Evolutionary conservation across 30 jellyfish, hydroid and myxozoan genomes (phyloP).

Genomic region (Mastigias papua): DNA sequence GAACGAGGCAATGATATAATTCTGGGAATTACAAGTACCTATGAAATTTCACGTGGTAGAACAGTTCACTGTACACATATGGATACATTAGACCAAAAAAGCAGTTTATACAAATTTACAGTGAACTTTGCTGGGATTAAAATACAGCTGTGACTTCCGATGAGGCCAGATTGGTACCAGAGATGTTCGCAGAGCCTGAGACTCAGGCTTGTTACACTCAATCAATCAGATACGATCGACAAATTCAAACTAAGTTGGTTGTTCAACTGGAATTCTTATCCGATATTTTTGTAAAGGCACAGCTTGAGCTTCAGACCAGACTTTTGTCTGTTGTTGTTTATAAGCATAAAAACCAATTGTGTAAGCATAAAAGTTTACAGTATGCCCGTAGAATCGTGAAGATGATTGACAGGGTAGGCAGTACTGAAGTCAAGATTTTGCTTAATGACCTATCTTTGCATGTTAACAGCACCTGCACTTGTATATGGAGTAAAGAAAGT

Average conservation of each 20-base stretch:
- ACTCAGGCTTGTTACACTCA: not conserved
- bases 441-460: not conserved
- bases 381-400: constrained; percentile 28
- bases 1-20: no score
- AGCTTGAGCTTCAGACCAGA: not conserved
- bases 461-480: not conserved
- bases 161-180: not conserved
- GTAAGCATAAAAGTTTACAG: constrained; percentile 34
- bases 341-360: constrained; percentile 42
- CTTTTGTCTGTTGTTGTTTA: constrained; percentile 12
- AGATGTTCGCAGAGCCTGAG: not conserved
- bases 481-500: constrained; percentile 13
- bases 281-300: not conserved
- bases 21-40: no score
- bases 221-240: not conserved
- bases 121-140: not conserved
- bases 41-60: no score
- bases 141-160: not conserved
- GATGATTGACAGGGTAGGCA: constrained; percentile 11
- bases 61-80: no score
- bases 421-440: not conserved
- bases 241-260: not conserved
- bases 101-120: not conserved
- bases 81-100: no score
- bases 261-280: not conserved